A percentile compares a stretch with the other conserved stretches of the same genome.
Conservation (phyloP, 2,888 invertebrate genomes). For the Heliconius hortense region DNA sequence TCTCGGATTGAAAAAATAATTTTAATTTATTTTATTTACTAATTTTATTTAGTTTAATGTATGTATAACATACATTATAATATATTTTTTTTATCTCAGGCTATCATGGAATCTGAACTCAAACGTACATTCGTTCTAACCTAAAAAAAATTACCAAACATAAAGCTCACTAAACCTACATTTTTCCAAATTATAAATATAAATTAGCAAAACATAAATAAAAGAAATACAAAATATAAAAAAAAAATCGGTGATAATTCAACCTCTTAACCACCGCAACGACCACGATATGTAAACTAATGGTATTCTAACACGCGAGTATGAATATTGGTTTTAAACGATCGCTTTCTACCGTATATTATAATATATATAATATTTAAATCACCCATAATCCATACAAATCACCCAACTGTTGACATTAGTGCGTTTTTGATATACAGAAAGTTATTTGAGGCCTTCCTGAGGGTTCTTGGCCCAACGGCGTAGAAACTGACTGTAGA, state of each 20-base stretch:
- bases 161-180: neutral
- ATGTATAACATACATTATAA: no score
- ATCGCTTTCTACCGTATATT: conserved; percentile 46
- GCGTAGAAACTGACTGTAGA: neutral
- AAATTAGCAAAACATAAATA: conserved; percentile 35
- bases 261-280: conserved; percentile 34
- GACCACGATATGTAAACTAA: conserved; percentile 39
- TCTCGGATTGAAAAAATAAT: neutral
- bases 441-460: conserved; percentile 7
- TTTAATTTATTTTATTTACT: neutral
- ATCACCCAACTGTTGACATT: conserved; percentile 43
- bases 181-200: conserved; percentile 23
- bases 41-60: neutral
- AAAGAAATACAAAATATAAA: conserved; percentile 22
- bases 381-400: conserved; percentile 43
- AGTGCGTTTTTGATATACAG: conserved; percentile 32
- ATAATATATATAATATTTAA: conserved; percentile 44
- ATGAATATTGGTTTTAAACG: conserved; percentile 34
- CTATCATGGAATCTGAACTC: neutral
- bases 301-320: conserved; percentile 43
- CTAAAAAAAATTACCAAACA: neutral
- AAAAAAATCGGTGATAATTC: conserved; percentile 35
- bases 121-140: neutral
- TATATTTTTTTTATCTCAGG: neutral
- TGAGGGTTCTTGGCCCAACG: neutral